Base-by-base conservation (phyloP, 1,140 invertebrate genomes). In the Drosophila tani region DNA sequence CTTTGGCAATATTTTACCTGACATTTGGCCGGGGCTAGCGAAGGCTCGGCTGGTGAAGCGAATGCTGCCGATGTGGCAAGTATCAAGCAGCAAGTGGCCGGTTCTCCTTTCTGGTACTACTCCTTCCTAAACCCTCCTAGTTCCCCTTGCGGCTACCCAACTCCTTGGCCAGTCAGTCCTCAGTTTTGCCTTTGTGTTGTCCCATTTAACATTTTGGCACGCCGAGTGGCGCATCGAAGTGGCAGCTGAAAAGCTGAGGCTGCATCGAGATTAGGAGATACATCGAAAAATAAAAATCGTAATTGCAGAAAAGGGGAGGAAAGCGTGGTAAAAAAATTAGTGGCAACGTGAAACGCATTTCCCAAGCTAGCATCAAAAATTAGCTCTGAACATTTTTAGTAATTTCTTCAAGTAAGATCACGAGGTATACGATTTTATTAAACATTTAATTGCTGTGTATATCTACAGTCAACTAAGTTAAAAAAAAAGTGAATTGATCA, bases 171-270 rank as follows among this genome's bases (percentile, higher is more conserved):
- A 17, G 58, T 50, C 45, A 40, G 17, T 51, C 40, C 49, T 51
- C 58, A 35, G 59, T 51, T 27, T 47, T 35, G 64, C 47, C 56
- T 75, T 57, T 60, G 75, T 79, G 51, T 75, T 83, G 81, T 76
- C 81, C 81, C 81, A 79, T 83, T 83, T 83, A 83, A 83, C 71
- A 82, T 78, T 82, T 82, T 78, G 79, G 68, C 74, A 82, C 75
- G 64, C 57, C 67, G 68, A 53, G 55, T 53, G 53, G 68, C 62
- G 56, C 71, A 80, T 76, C 81, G 70, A 63, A 75, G 69, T 74
- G 45, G 65, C 40, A 41, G 29, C 43, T 40, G 35, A 12, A n/a
- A 15, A 35, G 45, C 21, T 46, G 24, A 29, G 75, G 63, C 59
- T 63, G 58, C 67, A 50, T 50, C 50, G 8, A 45, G 60, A 69